phyloP scores from a whole-genome alignment of 1,140 invertebrate genomes.

The Zaprionus tsacasi region DNA sequence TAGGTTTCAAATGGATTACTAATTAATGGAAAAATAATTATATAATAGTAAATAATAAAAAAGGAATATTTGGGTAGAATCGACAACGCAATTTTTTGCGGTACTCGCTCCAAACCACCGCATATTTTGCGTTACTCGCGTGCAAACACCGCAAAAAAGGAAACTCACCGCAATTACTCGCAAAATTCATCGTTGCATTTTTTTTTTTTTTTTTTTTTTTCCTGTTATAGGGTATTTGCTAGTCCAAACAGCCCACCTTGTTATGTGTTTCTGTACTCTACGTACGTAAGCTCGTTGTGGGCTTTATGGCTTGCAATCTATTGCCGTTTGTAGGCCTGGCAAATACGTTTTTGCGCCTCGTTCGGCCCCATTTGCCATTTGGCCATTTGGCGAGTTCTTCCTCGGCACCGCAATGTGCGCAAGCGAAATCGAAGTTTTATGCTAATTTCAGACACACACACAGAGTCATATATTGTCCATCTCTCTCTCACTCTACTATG shows the following conservation, averaged over 20 bases:
- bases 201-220: too few relatives aligned
- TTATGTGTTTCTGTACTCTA: slow-evolving; percentile 8
- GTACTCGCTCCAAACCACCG: too few relatives aligned
- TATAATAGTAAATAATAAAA: too few relatives aligned
- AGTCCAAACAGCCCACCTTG: neutral
- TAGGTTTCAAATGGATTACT: slow-evolving; percentile 57
- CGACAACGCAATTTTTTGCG: too few relatives aligned
- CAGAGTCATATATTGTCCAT: slow-evolving; percentile 14
- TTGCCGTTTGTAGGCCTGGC: slow-evolving; percentile 66
- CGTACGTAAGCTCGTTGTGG: slow-evolving; percentile 37
- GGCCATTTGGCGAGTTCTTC: slow-evolving; percentile 35
- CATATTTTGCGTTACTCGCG: too few relatives aligned
- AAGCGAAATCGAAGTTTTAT: slow-evolving; percentile 78
- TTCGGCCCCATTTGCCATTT: slow-evolving; percentile 20
- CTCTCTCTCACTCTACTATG: slow-evolving; percentile 20
- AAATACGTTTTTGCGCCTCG: slow-evolving; percentile 56
- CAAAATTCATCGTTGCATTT: too few relatives aligned
- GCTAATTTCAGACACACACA: slow-evolving; percentile 57
- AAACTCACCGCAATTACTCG: too few relatives aligned
- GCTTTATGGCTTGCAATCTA: slow-evolving; percentile 71
- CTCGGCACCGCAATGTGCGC: slow-evolving; percentile 48
- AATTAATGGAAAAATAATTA: neutral
- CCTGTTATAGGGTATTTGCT: neutral
- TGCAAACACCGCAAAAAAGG: too few relatives aligned
- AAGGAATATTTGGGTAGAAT: too few relatives aligned